Conservation (phyloP, 35 echinoderm and acorn worm species). For the Strongylocentrotus purpuratus region DNA sequence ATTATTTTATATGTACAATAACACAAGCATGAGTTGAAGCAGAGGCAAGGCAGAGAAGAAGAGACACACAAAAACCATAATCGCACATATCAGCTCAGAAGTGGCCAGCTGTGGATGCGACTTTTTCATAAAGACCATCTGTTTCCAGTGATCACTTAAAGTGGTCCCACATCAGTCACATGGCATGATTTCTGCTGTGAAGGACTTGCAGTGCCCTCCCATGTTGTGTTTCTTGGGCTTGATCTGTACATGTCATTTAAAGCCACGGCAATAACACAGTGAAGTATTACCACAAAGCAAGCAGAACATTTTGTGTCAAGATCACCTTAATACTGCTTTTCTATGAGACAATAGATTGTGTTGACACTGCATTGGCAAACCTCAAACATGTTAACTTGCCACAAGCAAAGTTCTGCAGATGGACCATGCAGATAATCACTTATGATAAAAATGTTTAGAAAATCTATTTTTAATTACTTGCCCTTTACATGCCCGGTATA, state of each 20-base stretch:
- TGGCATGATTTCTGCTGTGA: background rate
- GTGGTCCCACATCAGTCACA: background rate
- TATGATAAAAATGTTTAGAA: too few species aligned
- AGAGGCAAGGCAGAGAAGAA: background rate
- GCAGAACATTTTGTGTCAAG: background rate
- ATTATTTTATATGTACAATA: background rate
- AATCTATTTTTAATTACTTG: background rate
- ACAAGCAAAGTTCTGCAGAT: background rate
- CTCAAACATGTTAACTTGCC: background rate
- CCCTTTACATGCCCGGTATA: background rate
- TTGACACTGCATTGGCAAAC: background rate
- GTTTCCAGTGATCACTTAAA: background rate
- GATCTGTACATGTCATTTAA: background rate
- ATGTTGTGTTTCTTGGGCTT: background rate
- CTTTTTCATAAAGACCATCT: too few species aligned
- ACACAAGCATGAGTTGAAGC: conserved; percentile 1
- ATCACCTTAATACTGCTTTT: background rate
- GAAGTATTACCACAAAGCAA: too few species aligned
- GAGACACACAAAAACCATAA: background rate
- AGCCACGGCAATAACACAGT: background rate
- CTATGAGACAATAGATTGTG: background rate
- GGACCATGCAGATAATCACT: background rate
- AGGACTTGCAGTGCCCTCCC: background rate
- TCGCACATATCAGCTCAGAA: background rate
- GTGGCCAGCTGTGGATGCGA: background rate